These are phyloP conservation scores for Bombus superbus DNA, from an alignment of 1,140 invertebrate genomes.

Conservation along the genomic window DNA sequence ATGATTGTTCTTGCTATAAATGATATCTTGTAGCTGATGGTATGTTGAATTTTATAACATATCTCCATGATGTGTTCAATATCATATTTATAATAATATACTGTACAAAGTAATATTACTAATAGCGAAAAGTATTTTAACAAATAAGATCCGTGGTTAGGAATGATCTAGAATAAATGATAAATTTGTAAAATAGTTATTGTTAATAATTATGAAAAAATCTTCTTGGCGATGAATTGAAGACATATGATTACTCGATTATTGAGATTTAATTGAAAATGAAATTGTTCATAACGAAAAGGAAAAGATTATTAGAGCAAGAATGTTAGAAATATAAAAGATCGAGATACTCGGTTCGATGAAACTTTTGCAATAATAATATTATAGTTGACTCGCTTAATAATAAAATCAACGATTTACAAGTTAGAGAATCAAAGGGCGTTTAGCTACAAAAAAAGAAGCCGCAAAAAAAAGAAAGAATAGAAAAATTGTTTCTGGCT, in stretches of 20 bases:
- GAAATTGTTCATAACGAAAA: not conserved
- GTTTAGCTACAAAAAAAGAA: not conserved
- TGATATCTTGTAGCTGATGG: not conserved
- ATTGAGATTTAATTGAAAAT: not conserved
- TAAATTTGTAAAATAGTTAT: not conserved
- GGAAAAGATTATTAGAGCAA: not conserved
- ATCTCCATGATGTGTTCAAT: constrained; percentile 13
- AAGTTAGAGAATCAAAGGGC: not conserved
- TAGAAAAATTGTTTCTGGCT: constrained; percentile 25
- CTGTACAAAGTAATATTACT: constrained; percentile 11
- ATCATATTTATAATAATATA: not conserved
- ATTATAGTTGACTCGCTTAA: not conserved
- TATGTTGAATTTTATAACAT: not conserved
- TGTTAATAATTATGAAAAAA: not conserved
- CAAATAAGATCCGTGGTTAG: too few species aligned
- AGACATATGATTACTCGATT: not conserved
- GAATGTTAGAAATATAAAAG: not conserved
- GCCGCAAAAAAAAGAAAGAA: not conserved
- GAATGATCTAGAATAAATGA: not conserved
- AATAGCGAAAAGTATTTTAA: not conserved
- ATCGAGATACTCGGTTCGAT: not conserved
- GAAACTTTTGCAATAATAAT: not conserved
- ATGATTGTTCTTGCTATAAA: constrained; percentile 24
- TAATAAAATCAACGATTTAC: not conserved
- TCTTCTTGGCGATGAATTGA: not conserved